Conservation (phyloP, 2,888 invertebrate species). For the Halictus ligatus region DNA sequence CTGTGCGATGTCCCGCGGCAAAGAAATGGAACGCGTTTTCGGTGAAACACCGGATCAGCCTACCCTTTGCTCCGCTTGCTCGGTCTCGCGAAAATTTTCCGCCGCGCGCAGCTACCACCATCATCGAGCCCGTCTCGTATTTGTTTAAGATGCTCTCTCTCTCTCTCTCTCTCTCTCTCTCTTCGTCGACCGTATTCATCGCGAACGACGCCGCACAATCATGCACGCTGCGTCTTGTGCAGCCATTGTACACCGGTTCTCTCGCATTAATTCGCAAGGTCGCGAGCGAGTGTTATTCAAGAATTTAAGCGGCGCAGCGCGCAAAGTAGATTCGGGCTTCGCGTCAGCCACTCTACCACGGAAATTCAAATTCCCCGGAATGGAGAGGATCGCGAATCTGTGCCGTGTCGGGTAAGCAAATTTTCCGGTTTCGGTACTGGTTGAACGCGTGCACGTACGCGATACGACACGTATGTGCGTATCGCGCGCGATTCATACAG, state of each 20-base stretch:
- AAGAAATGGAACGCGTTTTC: slow-evolving; percentile 3
- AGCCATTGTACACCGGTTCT: neutral
- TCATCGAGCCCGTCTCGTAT: slow-evolving; percentile 28
- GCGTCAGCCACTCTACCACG: neutral
- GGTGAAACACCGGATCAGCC: slow-evolving; percentile 5
- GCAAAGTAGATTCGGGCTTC: neutral
- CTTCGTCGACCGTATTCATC: slow-evolving; percentile 7
- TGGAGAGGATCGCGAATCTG: neutral
- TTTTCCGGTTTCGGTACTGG: neutral
- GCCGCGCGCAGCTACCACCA: neutral
- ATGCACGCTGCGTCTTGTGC: neutral
- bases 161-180: neutral
- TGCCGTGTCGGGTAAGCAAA: neutral
- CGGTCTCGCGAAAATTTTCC: slow-evolving; percentile 35
- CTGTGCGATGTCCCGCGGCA: neutral
- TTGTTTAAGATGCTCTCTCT: slow-evolving; percentile 7
- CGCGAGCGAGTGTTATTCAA: neutral
- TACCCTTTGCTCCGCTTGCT: slow-evolving; percentile 9
- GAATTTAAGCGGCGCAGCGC: neutral
- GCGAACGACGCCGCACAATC: neutral
- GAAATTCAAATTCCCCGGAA: neutral
- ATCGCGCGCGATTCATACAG: neutral
- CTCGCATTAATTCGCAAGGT: neutral
- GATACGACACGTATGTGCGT: neutral
- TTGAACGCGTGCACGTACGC: neutral